phyloP scores from a whole-genome alignment of 1,140 invertebrate species.

The Trinorchestia longiramus region DNA sequence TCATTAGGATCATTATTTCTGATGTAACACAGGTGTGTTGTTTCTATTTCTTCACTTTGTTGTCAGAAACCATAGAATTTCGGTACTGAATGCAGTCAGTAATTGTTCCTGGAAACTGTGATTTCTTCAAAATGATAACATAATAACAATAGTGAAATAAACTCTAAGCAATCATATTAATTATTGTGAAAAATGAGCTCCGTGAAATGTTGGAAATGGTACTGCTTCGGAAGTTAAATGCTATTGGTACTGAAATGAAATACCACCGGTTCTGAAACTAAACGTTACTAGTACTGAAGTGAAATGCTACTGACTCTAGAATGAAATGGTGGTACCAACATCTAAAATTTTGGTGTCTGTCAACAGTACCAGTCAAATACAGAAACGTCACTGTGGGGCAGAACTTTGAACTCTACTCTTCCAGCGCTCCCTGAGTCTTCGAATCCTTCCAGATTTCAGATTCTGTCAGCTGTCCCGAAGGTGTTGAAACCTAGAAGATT shows the following conservation, averaged over 20 bases:
- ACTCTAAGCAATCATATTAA: neutral
- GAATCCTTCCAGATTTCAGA: neutral
- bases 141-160: neutral
- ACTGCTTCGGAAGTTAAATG: too few species aligned
- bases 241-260: neutral
- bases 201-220: too few species aligned
- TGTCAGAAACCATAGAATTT: neutral
- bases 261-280: neutral
- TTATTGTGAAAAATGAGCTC: neutral
- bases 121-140: neutral
- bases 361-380: neutral
- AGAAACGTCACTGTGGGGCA: neutral
- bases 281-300: neutral
- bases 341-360: neutral
- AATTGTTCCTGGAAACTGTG: neutral
- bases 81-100: neutral
- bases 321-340: neutral
- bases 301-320: neutral
- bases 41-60: neutral
- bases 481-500: neutral
- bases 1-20: neutral
- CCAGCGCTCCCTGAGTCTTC: neutral
- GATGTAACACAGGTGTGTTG: neutral
- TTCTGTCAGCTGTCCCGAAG: neutral
- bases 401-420: neutral